phyloP scores from a whole-genome alignment of 1,140 invertebrate genomes.

The Chrysoperla carnea region DNA sequence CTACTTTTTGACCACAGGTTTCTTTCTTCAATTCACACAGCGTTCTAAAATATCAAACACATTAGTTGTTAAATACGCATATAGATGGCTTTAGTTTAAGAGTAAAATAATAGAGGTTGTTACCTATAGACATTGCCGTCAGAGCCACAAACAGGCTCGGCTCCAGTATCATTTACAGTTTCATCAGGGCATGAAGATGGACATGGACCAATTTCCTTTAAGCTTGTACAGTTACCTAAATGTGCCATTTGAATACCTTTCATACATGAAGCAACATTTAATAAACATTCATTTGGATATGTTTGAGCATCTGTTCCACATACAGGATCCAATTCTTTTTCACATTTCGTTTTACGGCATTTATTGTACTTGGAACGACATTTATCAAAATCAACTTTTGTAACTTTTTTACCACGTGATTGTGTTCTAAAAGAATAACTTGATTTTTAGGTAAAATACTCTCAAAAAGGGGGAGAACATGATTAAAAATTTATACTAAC shows the following conservation, averaged over 20 bases:
- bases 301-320: slow-evolving; percentile 71
- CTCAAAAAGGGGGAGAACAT: not conserved
- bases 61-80: not conserved
- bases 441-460: not conserved
- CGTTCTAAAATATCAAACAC: slow-evolving; percentile 35
- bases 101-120: not conserved
- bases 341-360: slow-evolving; percentile 50
- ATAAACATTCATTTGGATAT: slow-evolving; percentile 60
- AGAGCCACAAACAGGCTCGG: slow-evolving; percentile 72
- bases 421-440: not conserved
- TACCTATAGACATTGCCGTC: slow-evolving; percentile 83
- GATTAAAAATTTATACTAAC: slow-evolving; percentile 30
- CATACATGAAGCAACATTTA: slow-evolving; percentile 59
- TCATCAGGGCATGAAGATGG: slow-evolving; percentile 49
- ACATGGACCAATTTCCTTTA: slow-evolving; percentile 51
- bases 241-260: slow-evolving; percentile 73
- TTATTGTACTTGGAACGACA: slow-evolving; percentile 50
- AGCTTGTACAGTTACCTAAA: slow-evolving; percentile 63
- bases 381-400: slow-evolving; percentile 54
- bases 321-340: slow-evolving; percentile 46
- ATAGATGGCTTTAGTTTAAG: no score
- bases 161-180: slow-evolving; percentile 30
- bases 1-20: slow-evolving; percentile 72
- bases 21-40: slow-evolving; percentile 69
- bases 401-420: slow-evolving; percentile 25